These are phyloP conservation scores for Xylocampa areola DNA, from an alignment of 2,888 invertebrate genomes.

Conservation along the genomic window DNA sequence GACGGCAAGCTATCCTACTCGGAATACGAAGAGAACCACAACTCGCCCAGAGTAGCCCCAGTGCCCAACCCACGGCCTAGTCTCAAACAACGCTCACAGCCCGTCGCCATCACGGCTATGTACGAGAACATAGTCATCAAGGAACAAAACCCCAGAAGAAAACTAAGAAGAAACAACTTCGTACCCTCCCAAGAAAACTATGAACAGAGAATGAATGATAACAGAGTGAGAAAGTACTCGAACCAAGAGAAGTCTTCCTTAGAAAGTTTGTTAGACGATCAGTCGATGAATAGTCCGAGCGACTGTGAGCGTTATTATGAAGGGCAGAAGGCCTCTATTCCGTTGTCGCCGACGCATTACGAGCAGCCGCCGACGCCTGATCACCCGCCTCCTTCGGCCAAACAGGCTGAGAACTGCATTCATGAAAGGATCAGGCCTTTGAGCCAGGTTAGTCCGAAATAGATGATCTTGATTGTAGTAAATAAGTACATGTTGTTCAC, in stretches of 20 bases:
- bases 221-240: constrained; percentile 84
- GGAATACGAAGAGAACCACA: constrained; percentile 89
- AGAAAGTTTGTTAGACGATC: constrained; percentile 90
- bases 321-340: constrained; percentile 87
- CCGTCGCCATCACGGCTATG: constrained; percentile 93
- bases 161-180: constrained; percentile 90
- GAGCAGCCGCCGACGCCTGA: constrained; percentile 98
- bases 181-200: constrained; percentile 91
- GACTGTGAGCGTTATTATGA: constrained; percentile 84
- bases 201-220: constrained; percentile 86
- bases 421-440: constrained; percentile 96
- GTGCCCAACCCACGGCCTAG: constrained; percentile 84
- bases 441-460: constrained; percentile 94
- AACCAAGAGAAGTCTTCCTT: constrained; percentile 89
- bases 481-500: constrained; percentile 22
- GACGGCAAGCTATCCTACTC: constrained; percentile 90
- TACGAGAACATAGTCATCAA: constrained; percentile 93
- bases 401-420: constrained; percentile 96
- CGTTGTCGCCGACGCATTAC: constrained; percentile 96
- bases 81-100: constrained; percentile 89
- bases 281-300: constrained; percentile 87
- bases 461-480: constrained; percentile 46
- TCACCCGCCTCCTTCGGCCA: constrained; percentile 97
- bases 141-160: constrained; percentile 93
- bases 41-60: constrained; percentile 82